These are phyloP conservation scores for Mythimna ferrago DNA, from an alignment of 2,888 invertebrate genomes.

Conservation along the genomic window DNA sequence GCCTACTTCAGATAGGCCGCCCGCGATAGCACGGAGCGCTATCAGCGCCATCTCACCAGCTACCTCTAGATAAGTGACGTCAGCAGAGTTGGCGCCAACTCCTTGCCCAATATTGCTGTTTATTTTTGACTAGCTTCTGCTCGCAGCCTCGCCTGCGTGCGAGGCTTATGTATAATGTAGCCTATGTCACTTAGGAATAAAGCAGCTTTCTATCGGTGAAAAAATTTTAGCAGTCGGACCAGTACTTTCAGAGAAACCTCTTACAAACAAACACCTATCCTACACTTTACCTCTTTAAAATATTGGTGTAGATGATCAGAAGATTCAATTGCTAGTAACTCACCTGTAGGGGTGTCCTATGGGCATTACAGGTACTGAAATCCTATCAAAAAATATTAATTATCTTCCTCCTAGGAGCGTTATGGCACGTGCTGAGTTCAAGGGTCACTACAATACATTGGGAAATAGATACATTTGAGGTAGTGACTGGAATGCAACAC, in stretches of 20 bases:
- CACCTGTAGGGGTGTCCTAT: not conserved
- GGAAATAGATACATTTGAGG: not conserved
- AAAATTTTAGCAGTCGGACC: too few relatives aligned
- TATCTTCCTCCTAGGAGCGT: not conserved
- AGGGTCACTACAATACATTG: not conserved
- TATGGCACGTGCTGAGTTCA: not conserved
- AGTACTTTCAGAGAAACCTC: too few relatives aligned
- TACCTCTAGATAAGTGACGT: constrained; percentile 42
- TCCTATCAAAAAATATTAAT: too few relatives aligned
- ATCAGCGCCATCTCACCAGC: constrained; percentile 29
- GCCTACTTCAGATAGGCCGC: constrained; percentile 44
- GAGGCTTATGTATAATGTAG: too few relatives aligned
- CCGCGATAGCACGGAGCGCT: constrained; percentile 32
- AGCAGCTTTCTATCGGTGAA: too few relatives aligned
- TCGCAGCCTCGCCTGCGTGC: too few relatives aligned
- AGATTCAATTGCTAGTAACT: not conserved
- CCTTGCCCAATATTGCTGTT: constrained; percentile 15
- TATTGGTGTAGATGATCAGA: not conserved
- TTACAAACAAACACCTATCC: too few relatives aligned
- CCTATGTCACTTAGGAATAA: too few relatives aligned
- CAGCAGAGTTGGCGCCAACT: constrained; percentile 24
- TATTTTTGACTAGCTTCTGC: constrained; percentile 3
- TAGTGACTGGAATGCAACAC: constrained; percentile 9
- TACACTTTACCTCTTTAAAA: too few relatives aligned
- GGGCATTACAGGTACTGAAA: too few relatives aligned